Conservation (phyloP, 2,888 invertebrate genomes). For the Sericinus montela region DNA sequence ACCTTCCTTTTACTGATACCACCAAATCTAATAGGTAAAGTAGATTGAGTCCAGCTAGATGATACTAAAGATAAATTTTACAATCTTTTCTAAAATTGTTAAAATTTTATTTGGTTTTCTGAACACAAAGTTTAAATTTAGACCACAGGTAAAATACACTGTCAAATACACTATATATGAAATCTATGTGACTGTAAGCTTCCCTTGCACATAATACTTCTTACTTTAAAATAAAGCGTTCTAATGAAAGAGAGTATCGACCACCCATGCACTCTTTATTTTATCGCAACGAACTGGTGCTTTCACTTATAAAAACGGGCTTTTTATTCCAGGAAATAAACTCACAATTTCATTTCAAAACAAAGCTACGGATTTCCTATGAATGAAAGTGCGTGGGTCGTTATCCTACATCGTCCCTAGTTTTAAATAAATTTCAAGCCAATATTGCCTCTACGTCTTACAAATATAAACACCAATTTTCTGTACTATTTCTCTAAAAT, state of each 20-base stretch:
- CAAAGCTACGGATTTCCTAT: constrained; percentile 64
- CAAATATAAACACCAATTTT: constrained; percentile 29
- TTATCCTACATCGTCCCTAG: constrained; percentile 52
- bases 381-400: constrained; percentile 70
- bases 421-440: constrained; percentile 19
- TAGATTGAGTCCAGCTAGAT: too few relatives aligned
- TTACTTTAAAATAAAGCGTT: neutral
- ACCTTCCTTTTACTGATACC: too few relatives aligned
- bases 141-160: too few relatives aligned
- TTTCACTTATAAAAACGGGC: constrained; percentile 41
- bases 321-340: constrained; percentile 67
- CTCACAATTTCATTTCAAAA: constrained; percentile 72
- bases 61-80: too few relatives aligned
- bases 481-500: neutral
- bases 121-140: too few relatives aligned
- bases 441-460: constrained; percentile 30
- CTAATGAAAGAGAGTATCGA: constrained; percentile 32
- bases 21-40: too few relatives aligned
- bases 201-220: neutral
- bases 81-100: too few relatives aligned
- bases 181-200: too few relatives aligned
- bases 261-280: constrained; percentile 49
- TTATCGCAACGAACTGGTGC: constrained; percentile 38
- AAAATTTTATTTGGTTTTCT: too few relatives aligned
- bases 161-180: too few relatives aligned